Evolutionary conservation across 2,888 invertebrate genomes (phyloP).

Genomic region (Galeopsomyia nigrocyanea): DNA sequence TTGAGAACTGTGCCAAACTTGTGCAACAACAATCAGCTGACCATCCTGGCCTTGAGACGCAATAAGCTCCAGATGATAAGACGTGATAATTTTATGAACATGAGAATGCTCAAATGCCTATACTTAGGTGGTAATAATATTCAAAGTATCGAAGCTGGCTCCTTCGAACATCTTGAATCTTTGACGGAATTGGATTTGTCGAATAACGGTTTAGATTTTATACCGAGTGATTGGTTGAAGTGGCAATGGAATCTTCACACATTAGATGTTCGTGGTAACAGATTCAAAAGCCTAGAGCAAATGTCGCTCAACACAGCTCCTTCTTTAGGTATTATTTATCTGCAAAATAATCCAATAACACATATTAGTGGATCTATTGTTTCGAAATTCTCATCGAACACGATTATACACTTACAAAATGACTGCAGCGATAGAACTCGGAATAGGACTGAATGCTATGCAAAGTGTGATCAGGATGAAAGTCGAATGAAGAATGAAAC

Average conservation of each 20-base stretch:
- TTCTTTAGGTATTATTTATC: conserved; percentile 51
- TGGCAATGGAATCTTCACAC: conserved; percentile 45
- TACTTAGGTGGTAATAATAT: conserved; percentile 55
- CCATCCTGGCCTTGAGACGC: conserved; percentile 52
- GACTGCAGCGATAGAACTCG: conserved; percentile 42
- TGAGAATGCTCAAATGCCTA: conserved; percentile 52
- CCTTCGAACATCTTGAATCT: conserved; percentile 46
- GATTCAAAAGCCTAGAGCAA: conserved; percentile 50
- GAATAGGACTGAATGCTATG: conserved; percentile 43
- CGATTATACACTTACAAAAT: conserved; percentile 52
- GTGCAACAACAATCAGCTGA: conserved; percentile 46
- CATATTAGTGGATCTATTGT: conserved; percentile 43
- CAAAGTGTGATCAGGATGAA: conserved; percentile 35
- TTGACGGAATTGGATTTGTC: conserved; percentile 52
- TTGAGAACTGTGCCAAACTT: conserved; percentile 51
- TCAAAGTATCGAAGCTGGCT: conserved; percentile 46
- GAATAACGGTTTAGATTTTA: conserved; percentile 49
- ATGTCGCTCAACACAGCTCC: conserved; percentile 50
- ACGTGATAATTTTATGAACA: conserved; percentile 48
- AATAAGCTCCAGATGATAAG: conserved; percentile 53
- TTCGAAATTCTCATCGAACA: conserved; percentile 50
- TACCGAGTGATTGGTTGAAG: conserved; percentile 49
- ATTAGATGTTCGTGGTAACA: conserved; percentile 52
- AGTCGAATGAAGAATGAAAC: conserved; percentile 32
- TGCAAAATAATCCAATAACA: conserved; percentile 55